Percentiles rank a stretch among this genome's conserved stretches.
These are phyloP conservation scores for Hestina assimilis DNA, from an alignment of 1,140 invertebrate genomes.

Conservation along the genomic window DNA sequence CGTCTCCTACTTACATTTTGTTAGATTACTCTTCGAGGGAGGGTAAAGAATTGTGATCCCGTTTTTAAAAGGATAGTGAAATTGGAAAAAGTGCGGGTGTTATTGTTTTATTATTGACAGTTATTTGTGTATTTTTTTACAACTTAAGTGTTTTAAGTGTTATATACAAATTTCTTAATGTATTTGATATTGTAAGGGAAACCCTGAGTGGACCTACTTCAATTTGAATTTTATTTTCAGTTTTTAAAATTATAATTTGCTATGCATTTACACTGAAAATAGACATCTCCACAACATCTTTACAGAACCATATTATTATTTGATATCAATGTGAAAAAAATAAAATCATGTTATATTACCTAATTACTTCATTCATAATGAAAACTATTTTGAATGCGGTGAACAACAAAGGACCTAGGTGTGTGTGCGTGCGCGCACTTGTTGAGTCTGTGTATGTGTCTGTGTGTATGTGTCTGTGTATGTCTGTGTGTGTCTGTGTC, in stretches of 20 bases:
- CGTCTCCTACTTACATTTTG: conserved; percentile 29
- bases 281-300: neutral
- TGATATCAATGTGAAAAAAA: too few species aligned
- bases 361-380: too few species aligned
- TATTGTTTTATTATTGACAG: neutral
- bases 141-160: neutral
- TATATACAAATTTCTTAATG: conserved; percentile 3
- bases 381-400: too few species aligned
- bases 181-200: too few species aligned
- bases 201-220: too few species aligned
- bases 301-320: too few species aligned
- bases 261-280: neutral
- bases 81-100: neutral
- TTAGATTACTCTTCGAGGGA: neutral
- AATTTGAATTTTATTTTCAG: neutral
- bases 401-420: too few species aligned
- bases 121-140: neutral
- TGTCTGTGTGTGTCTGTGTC: too few species aligned
- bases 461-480: too few species aligned
- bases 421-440: too few species aligned
- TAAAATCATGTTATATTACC: too few species aligned
- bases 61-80: neutral
- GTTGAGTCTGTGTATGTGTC: too few species aligned
- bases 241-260: neutral
- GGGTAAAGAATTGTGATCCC: neutral